These are phyloP conservation scores for Sphaeridia pumilis DNA, from an alignment of 2,888 invertebrate species.

Conservation along the genomic window DNA sequence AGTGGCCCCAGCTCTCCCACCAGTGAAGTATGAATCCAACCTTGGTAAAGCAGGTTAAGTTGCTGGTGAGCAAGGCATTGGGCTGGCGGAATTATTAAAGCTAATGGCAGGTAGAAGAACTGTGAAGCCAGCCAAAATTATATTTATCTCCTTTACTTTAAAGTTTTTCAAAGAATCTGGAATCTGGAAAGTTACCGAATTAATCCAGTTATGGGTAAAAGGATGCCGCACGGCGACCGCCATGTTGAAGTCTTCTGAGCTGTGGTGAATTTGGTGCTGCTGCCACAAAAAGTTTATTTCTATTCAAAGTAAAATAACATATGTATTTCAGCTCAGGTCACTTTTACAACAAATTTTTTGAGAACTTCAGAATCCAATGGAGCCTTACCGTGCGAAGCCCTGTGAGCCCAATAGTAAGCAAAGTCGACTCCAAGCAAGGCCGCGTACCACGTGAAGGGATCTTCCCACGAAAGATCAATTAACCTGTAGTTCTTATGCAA, in stretches of 20 bases:
- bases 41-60: slow-evolving; percentile 80
- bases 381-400: slow-evolving; percentile 75
- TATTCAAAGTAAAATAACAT: too few species aligned
- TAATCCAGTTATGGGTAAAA: slow-evolving; percentile 65
- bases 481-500: slow-evolving; percentile 62
- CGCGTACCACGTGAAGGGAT: slow-evolving; percentile 64
- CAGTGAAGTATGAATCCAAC: slow-evolving; percentile 85
- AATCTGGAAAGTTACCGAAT: slow-evolving; percentile 48
- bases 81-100: slow-evolving; percentile 64
- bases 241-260: slow-evolving; percentile 79
- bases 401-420: slow-evolving; percentile 82
- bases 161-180: too few species aligned
- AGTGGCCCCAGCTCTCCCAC: slow-evolving; percentile 68
- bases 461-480: slow-evolving; percentile 64
- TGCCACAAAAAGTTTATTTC: slow-evolving; percentile 79
- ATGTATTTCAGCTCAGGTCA: too few species aligned
- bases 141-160: background rate
- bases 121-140: too few species aligned
- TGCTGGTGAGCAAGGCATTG: slow-evolving; percentile 74
- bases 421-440: slow-evolving; percentile 65
- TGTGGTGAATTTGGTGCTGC: slow-evolving; percentile 82
- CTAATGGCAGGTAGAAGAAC: slow-evolving; percentile 42
- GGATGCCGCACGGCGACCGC: slow-evolving; percentile 73
- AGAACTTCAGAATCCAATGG: too few species aligned
- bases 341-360: too few species aligned